Evolutionary conservation across 2,113 vertebrate species (phyloP), one percentile per base, ranked within the genome.

Genomic region (Ginglymostoma cirratum): DNA sequence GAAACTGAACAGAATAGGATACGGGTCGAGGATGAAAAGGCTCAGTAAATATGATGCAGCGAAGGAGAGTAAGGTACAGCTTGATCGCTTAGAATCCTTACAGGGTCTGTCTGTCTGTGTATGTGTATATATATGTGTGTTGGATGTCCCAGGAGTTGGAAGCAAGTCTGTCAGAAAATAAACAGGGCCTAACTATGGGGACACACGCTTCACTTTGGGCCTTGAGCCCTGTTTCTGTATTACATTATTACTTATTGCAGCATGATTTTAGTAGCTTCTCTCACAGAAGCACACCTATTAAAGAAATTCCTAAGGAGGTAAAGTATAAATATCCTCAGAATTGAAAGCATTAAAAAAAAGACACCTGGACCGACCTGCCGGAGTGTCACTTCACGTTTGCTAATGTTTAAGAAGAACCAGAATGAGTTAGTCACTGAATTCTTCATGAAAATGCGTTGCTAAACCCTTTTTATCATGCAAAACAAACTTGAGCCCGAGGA

Each of bases 61-160:
- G 97, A 98, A 98, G 97, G 98, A 98, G 97, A 98, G 97, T 97
- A 98, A 98, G 98, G 98, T 98, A 98, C 97, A 97, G 2, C 4
- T n/a, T 21, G 17, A 21, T 5, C n/a, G 34, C 34, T 23, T 7
- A 7, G 17, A 66, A 67, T 6, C 15, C 61, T 61, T 7, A n/a
- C 55, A 15, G 61, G 61, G 17, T 90, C 27, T 66, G 55, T 21
- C 34, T 65, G 52, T 90, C 19, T 90, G 17, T 17, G 42, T 34
- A 8, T 10, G 2, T 34, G 34, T 15, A 2, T 2, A 30, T 12
- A 1, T 38, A 12, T 83, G n/a, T 83, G n/a, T 83, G 80, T 45
- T 83, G 5, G 14, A 80, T 38, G 80, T 17, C 19, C 38, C 38
- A 2, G 10, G 72, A 76, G 17, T 45, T 21, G 38, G 80, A 30